These are phyloP conservation scores for Timema podura DNA, from an alignment of 2,888 invertebrate species.

Conservation along the genomic window DNA sequence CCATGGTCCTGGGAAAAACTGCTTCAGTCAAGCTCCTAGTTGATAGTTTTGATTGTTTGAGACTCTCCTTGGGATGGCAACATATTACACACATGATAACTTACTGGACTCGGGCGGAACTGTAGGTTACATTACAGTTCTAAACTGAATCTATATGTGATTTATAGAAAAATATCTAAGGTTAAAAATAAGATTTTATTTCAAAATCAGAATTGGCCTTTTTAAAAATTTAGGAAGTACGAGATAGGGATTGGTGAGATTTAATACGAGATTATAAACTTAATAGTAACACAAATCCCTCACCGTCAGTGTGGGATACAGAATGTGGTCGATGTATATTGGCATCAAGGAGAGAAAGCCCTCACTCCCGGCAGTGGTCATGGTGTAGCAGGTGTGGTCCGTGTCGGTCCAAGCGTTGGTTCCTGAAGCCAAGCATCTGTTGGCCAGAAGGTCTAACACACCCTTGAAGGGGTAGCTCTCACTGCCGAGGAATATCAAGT, in stretches of 20 bases:
- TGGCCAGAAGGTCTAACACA: slow-evolving; percentile 81
- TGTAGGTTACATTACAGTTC: no score
- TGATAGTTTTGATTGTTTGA: no score
- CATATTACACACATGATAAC: no score
- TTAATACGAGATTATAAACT: no score
- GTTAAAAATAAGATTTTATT: no score
- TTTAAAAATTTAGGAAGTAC: no score
- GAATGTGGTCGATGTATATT: slow-evolving; percentile 85
- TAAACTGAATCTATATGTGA: no score
- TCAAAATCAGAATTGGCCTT: no score
- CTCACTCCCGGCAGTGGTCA: slow-evolving; percentile 80
- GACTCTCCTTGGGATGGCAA: no score
- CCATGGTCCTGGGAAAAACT: slow-evolving; percentile 60
- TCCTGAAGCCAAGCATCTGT: slow-evolving; percentile 84
- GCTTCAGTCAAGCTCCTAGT: neutral
- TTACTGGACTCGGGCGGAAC: no score
- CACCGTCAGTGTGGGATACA: slow-evolving; percentile 75
- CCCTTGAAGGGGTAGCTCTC: slow-evolving; percentile 88
- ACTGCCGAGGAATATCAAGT: slow-evolving; percentile 86
- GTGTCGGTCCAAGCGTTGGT: slow-evolving; percentile 87
- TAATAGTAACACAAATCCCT: slow-evolving; percentile 28
- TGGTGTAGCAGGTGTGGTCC: slow-evolving; percentile 87
- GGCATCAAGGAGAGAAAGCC: slow-evolving; percentile 87
- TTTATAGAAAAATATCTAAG: no score
- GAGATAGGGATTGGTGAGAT: no score